Evolutionary conservation across 1,140 invertebrate genomes (phyloP).

Genomic region (Camponotus vicinus): DNA sequence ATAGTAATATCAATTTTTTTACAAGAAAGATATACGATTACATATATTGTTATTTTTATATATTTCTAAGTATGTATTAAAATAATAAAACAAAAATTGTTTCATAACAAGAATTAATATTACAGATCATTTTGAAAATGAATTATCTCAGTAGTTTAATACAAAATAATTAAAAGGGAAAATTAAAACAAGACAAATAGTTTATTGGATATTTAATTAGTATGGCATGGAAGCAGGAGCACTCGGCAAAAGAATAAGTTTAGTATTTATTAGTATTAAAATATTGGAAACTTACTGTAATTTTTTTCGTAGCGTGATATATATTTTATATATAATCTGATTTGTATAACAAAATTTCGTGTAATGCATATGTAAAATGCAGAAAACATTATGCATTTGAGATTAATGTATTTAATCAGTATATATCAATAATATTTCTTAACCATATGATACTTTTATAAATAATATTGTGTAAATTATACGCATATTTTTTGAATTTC

Average conservation of each 20-base stretch:
- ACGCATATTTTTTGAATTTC: not conserved
- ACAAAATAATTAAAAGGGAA: conserved; percentile 17
- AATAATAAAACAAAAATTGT: not conserved
- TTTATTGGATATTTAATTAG: conserved; percentile 23
- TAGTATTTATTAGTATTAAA: conserved; percentile 34
- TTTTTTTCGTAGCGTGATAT: conserved; percentile 17
- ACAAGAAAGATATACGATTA: not conserved
- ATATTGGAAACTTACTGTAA: conserved; percentile 43
- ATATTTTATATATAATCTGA: conserved; percentile 36
- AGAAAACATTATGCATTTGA: not conserved
- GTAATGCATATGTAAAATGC: not conserved
- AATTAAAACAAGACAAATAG: conserved; percentile 13
- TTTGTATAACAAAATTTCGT: conserved; percentile 27
- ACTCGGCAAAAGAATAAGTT: conserved; percentile 33
- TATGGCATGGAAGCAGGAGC: conserved; percentile 30
- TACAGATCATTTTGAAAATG: not conserved
- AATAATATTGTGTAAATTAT: conserved; percentile 1
- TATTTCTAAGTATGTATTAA: conserved; percentile 16
- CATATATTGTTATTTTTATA: conserved; percentile 20
- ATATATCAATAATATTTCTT: not conserved
- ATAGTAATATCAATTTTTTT: not conserved
- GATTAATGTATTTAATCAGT: not conserved
- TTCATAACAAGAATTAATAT: not conserved
- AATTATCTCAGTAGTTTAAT: not conserved
- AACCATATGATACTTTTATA: too few species aligned